Evolutionary conservation across 2,888 invertebrate genomes (phyloP).

Genomic region (Pterostichus niger): DNA sequence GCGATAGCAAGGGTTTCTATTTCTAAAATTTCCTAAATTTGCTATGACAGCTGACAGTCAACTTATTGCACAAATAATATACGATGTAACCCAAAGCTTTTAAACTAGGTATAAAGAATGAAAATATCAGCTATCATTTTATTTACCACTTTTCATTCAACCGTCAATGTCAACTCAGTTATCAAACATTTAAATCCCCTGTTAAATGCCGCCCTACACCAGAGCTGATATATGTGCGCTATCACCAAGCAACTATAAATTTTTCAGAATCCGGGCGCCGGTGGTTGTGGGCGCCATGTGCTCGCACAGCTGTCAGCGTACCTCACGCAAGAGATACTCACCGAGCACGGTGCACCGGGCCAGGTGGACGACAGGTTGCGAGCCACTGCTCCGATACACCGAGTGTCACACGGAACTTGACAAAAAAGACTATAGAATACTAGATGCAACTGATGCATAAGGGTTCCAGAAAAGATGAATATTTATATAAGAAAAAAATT

Average conservation of each 20-base stretch:
- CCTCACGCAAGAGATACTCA: neutral
- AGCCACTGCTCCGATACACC: conserved; percentile 33
- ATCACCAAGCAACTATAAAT: neutral
- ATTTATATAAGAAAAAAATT: too few relatives aligned
- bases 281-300: conserved; percentile 41
- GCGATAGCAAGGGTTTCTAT: too few relatives aligned
- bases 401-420: neutral
- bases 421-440: neutral
- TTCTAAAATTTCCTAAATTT: too few relatives aligned
- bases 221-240: too few relatives aligned
- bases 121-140: neutral
- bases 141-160: neutral
- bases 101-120: neutral
- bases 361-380: conserved; percentile 63
- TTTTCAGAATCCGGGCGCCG: neutral
- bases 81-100: too few relatives aligned
- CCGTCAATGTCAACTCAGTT: too few relatives aligned
- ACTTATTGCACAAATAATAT: too few relatives aligned
- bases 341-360: conserved; percentile 34
- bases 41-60: too few relatives aligned
- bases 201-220: too few relatives aligned
- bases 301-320: conserved; percentile 41
- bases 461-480: neutral
- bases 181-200: neutral
- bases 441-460: neutral